Evolutionary conservation across 2,888 invertebrate species (phyloP).

Genomic region (Drosophila fungiperda): DNA sequence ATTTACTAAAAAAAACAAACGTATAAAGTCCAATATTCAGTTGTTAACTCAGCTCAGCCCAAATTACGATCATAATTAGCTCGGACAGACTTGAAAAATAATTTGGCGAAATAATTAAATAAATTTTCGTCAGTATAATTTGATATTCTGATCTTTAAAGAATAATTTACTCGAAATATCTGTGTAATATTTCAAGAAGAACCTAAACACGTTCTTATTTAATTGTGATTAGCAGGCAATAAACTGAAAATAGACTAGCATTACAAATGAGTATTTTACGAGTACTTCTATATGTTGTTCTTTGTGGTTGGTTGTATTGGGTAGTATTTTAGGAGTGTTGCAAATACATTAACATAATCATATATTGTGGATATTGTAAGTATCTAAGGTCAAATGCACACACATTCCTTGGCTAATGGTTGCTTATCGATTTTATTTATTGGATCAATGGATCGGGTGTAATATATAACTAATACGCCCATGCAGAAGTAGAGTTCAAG

Average conservation of each 20-base stretch:
- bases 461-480: conserved; percentile 44
- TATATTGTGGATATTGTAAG: conserved; percentile 45
- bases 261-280: conserved; percentile 58
- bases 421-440: conserved; percentile 7
- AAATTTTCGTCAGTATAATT: background rate
- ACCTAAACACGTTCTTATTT: conserved; percentile 27
- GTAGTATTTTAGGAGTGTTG: conserved; percentile 38
- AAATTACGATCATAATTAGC: background rate
- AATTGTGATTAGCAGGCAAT: conserved; percentile 53
- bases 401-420: conserved; percentile 46
- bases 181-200: conserved; percentile 12
- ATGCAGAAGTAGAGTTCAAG: conserved; percentile 54
- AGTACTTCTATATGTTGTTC: conserved; percentile 40
- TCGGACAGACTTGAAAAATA: conserved; percentile 25
- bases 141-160: conserved; percentile 45
- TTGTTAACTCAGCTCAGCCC: conserved; percentile 1
- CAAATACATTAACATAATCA: conserved; percentile 53
- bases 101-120: conserved; percentile 9
- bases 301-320: conserved; percentile 36
- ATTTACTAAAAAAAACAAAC: background rate
- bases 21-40: conserved; percentile 16
- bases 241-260: conserved; percentile 48
- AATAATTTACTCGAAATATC: conserved; percentile 7
- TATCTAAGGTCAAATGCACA: conserved; percentile 55
- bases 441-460: conserved; percentile 32